phyloP scores from a whole-genome alignment of 2,113 vertebrate species.

The Aptenodytes patagonicus region DNA sequence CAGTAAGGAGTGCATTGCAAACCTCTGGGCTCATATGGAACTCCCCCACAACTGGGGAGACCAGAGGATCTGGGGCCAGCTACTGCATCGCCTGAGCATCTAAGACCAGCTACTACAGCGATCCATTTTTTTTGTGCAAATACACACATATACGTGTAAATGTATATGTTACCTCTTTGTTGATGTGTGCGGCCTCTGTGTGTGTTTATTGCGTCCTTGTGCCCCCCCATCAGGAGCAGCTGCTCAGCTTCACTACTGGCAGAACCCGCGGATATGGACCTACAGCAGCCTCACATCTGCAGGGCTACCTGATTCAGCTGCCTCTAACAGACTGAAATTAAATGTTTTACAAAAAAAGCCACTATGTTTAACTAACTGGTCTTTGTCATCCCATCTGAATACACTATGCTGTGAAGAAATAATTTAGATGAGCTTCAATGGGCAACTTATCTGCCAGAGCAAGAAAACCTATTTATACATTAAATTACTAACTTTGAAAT shows the following conservation, averaged over 20 bases:
- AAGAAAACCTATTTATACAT: not conserved
- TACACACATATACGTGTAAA: fast-evolving
- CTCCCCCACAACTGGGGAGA: fast-evolving
- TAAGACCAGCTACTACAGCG: fast-evolving
- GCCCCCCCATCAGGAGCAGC: not conserved
- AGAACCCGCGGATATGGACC: not conserved
- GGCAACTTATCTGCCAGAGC: not conserved
- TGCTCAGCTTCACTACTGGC: not conserved
- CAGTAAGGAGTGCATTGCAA: not conserved
- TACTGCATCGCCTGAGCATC: not conserved
- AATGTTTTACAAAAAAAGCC: not conserved
- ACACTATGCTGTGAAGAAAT: not conserved
- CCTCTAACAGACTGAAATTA: not conserved
- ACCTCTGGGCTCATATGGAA: not conserved
- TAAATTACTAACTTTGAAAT: not conserved
- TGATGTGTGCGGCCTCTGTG: not conserved
- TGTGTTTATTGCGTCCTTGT: not conserved
- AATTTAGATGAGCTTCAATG: not conserved
- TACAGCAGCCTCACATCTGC: not conserved
- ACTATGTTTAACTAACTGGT: not conserved
- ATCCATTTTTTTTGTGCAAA: not conserved
- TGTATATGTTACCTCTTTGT: fast-evolving
- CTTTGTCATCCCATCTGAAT: not conserved
- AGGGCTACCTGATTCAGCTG: not conserved
- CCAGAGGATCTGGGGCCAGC: not conserved